Evolutionary conservation across 2,888 invertebrate genomes (phyloP), one percentile per base, ranked within the genome.

Genomic region (Gortyna flavago): DNA sequence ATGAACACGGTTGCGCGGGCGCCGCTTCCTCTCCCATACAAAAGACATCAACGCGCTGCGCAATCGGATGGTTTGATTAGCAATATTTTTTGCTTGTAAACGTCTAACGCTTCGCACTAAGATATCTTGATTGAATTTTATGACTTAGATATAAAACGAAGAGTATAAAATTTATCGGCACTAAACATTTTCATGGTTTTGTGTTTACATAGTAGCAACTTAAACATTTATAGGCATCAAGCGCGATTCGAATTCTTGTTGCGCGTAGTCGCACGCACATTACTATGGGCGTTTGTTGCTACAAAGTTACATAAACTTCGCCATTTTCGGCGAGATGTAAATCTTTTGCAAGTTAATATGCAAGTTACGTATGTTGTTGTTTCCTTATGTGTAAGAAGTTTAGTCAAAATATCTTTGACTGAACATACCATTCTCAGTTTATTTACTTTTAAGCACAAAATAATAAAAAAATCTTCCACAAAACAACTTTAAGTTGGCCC

Each of bases 21-120:
- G 90, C 84, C 77, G 62, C 54, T 64, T 71, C 57, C 44, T 57
- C 68, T 76, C 80, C 59, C 71, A 81, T 89, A 90, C 75, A 88
- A 94, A 93, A 94, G 95, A 95, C 90, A 90, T 95, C 92, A 95
- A 95, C 95, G 95, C 91, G 91, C 84, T 83, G 89, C 90, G 90
- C 89, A 79, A 62, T 87, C 81, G 85, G 62, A n/a, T 16, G 32
- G 11, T 8, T 59, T 66, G 64, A 79, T 77, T 64, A 72, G 64
- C 85, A 70, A 81, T 75, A 61, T 78, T 82, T 87, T 66, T 68
- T 62, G 41, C 48, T 69, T 59, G 32, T 76, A 79, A 64, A 70
- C 74, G 32, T 80, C 71, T 69, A 76, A 48, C 73, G 48, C 35
- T 41, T 57, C 25, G 41, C 32, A 29, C 48, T 65, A 29, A 80